These are phyloP conservation scores for Heteronetta atricapilla DNA, from an alignment of 2,113 vertebrate species.

Conservation along the genomic window DNA sequence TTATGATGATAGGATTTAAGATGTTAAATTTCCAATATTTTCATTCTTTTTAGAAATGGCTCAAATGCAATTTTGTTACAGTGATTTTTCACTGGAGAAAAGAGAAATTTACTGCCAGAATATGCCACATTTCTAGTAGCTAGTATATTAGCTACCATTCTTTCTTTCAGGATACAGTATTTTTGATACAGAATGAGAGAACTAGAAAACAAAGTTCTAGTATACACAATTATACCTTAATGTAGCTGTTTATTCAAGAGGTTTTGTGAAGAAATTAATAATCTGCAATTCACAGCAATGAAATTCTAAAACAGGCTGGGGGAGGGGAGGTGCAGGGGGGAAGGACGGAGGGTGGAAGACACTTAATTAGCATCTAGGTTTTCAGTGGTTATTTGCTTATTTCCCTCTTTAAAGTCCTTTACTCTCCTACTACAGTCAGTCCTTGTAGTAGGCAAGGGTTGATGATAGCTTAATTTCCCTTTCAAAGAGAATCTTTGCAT, in stretches of 20 bases:
- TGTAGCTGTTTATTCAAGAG: neutral
- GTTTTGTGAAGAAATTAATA: neutral
- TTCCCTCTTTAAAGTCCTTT: neutral
- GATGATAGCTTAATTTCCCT: conserved; percentile 3
- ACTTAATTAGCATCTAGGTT: neutral
- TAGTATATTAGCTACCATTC: neutral
- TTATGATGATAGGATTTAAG: neutral
- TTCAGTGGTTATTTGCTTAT: neutral
- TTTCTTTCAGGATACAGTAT: neutral
- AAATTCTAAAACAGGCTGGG: neutral
- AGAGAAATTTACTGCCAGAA: neutral
- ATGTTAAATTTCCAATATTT: neutral
- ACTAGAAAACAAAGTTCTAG: neutral
- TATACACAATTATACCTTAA: neutral
- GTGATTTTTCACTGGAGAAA: neutral
- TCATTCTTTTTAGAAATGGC: rapidly evolving
- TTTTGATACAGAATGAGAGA: neutral
- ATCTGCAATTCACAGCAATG: neutral
- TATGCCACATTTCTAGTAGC: neutral
- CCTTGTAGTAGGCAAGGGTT: neutral
- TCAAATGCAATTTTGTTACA: neutral
- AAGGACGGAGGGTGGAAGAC: no score
- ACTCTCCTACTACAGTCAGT: neutral
- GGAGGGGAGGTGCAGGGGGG: no score
- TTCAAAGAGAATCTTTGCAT: neutral